Base-by-base conservation (phyloP, 2,113 vertebrate genomes). In the Athene cunicularia region DNA sequence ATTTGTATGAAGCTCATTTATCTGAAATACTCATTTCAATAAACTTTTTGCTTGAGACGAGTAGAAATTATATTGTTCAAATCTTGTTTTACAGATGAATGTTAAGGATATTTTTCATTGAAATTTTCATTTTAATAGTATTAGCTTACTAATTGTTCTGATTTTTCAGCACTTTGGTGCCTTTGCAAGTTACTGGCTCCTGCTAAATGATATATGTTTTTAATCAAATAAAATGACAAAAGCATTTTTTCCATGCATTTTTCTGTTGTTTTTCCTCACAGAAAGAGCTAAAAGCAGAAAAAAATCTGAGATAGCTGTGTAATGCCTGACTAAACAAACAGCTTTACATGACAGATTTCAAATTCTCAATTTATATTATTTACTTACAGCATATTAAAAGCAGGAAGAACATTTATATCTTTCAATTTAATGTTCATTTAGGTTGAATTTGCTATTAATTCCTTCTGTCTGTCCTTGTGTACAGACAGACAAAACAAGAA, bases 71-170 rank as follows among this genome's bases (percentile, higher is more conserved):
- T 45, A 20, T 64, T 73, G 7, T 18, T 27, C 41, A 83, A 88
- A 66, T 80, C 33, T 92, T 83, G 16, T 49, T 72, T 83, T 80
- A 39, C 16, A 73, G 30, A n/a, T 64, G 15, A 80, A 67, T 58
- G 11, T 53, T 88, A 92, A 64, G 21, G 33, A 41, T 28, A 49
- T 83, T 83, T 95, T 94, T 76, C 11, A 49, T 53, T 6, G 4
- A 64, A 59, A 50, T 72, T 43, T 91, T 84, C 14, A 75, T 45
- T 96, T 82, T 63, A 58, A 66, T 64, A 64, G 2, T 47, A 53
- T 88, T 79, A 80, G 12, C 58, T 8, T 47, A 30, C 16, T 49
- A n/a, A 90, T 26, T 0, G 0, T 6, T 37, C 43, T n/a, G 49
- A 68, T 72, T 81, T 81, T 93, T 87, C 32, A 67, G 33, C 50